Conservation (phyloP, 1,140 invertebrate species). For the Apolygus lucorum region DNA sequence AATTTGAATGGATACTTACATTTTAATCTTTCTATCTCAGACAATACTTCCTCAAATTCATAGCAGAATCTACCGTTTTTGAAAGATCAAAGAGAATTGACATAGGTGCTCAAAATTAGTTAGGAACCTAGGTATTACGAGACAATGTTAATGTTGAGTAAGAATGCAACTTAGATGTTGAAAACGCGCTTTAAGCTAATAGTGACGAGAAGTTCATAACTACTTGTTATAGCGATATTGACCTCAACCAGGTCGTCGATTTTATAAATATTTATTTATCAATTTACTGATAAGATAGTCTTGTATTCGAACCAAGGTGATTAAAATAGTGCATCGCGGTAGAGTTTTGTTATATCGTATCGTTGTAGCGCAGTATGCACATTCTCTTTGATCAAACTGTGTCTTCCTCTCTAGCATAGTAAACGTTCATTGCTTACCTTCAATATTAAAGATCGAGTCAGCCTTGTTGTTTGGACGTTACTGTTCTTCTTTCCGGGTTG, state of each 20-base stretch:
- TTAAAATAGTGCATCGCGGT: background rate
- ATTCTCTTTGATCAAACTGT: conserved; percentile 15
- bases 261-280: background rate
- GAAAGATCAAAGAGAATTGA: conserved; percentile 4
- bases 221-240: background rate
- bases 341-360: background rate
- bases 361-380: background rate
- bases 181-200: background rate
- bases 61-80: background rate
- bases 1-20: background rate
- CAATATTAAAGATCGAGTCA: background rate
- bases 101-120: background rate
- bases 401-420: background rate
- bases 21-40: background rate
- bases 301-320: background rate
- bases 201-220: background rate
- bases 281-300: background rate
- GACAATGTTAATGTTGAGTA: background rate
- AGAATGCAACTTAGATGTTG: background rate
- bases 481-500: background rate
- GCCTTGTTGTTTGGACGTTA: background rate
- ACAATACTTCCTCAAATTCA: background rate
- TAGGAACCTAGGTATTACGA: background rate
- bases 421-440: background rate
- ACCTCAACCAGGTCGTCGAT: background rate